Percentiles rank a stretch among this genome's conserved stretches.
Evolutionary conservation across 2,113 vertebrate species (phyloP).

Genomic region (Halcyon senegalensis): DNA sequence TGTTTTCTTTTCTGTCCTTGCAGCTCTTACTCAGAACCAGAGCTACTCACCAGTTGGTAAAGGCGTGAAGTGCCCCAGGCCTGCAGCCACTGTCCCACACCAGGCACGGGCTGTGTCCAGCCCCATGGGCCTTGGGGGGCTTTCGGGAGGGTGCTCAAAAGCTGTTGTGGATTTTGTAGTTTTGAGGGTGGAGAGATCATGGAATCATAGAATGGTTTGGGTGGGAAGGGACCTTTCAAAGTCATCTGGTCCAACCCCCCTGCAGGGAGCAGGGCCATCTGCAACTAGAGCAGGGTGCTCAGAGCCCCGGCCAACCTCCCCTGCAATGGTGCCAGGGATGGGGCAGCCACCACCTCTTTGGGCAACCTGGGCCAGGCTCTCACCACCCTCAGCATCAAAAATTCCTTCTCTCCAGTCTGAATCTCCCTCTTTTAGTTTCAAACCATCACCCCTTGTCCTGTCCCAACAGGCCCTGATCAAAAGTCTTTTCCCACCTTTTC

Average conservation of each 20-base stretch:
- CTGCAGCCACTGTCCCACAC: neutral
- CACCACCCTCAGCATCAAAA: no score
- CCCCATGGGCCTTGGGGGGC: no score
- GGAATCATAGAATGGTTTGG: no score
- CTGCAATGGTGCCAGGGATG: neutral
- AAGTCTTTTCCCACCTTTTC: no score
- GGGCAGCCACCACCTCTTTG: no score
- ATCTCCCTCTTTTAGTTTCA: no score
- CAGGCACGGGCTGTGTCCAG: no score
- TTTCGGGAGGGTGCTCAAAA: neutral
- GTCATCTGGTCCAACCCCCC: no score
- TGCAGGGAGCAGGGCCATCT: neutral
- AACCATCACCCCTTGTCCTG: no score
- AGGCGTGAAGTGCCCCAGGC: rapidly evolving
- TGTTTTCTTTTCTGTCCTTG: neutral
- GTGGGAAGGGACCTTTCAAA: neutral
- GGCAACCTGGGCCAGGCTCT: no score
- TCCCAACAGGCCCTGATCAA: no score
- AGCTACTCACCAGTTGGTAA: neutral
- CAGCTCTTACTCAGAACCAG: neutral
- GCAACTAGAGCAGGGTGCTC: rapidly evolving
- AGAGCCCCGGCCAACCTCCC: neutral
- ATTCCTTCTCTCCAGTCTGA: no score
- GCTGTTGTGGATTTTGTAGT: neutral
- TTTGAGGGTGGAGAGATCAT: neutral